Base-by-base conservation (phyloP, 2,113 vertebrate genomes). In the Rousettus leschenaultii region DNA sequence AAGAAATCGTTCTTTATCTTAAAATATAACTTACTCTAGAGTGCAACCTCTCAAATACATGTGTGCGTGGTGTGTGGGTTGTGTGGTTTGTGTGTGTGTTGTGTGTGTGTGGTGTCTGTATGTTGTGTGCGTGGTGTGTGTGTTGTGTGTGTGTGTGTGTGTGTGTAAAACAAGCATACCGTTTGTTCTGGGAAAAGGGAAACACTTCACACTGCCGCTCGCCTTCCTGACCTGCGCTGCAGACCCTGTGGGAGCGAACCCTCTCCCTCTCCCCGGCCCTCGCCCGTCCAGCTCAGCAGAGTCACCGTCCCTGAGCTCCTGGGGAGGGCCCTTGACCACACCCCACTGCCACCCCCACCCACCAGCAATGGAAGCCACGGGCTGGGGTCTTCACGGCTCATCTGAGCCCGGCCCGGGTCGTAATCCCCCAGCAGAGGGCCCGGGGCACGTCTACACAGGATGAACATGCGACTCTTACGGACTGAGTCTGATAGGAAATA, bases 401-500 rank as follows among this genome's bases (percentile, higher is more conserved):
- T 15, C 63, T 10, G 51, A n/a, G 83, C 61, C 24, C 18, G 4
- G 73, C 48, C 33, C 6, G 55, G 53, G 35, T 22, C 0, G 0
- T 2, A 33, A 0, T 5, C 33, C 21, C 80, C 7, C 3, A 16
- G 57, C 40, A 55, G 6, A 21, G 30, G 4, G 7, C 38, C n/a
- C n/a, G 13, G 1, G 7, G 10, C 45, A 4, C 0, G 4, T 63
- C 68, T 16, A 19, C 26, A 83, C 40, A 21, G 28, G n/a, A 19
- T 6, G 18, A n/a, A 28, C 2, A 2, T 0, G 3, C 0, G 57
- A 1, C 4, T 5, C 1, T 26, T 1, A 51, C 28, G 13, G 30
- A 3, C 1, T 3, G 26, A 5, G 33, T 12, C 24, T 40, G 51
- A 15, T 0, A 35, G 6, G 11, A 87, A 65, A 30, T 2, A 21